phyloP scores from a whole-genome alignment of 1,140 invertebrate species.

The Trypoxylus dichotomus region DNA sequence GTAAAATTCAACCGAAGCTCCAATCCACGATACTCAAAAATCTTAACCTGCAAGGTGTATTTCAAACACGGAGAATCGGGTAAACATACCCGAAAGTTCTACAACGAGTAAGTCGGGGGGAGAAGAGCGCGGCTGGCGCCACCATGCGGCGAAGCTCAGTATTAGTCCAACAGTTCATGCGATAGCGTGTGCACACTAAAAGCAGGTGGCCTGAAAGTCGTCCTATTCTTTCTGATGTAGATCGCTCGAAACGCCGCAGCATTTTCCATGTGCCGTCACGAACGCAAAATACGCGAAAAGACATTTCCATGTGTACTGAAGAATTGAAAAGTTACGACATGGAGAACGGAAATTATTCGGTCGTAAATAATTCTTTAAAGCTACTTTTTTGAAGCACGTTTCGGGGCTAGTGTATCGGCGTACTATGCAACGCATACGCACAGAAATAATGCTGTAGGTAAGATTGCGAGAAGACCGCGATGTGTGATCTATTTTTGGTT shows the following conservation, averaged over 20 bases:
- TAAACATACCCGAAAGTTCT: constrained; percentile 23
- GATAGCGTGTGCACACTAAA: constrained; percentile 2
- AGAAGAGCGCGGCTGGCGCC: background rate
- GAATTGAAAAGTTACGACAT: background rate
- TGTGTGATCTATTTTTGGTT: background rate
- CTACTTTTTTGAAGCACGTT: background rate
- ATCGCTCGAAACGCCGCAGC: background rate
- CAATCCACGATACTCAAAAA: background rate
- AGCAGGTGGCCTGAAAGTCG: background rate
- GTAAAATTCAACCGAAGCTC: background rate
- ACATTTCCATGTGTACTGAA: background rate
- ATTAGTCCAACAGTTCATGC: constrained; percentile 13
- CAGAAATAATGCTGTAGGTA: background rate
- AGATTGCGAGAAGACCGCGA: background rate
- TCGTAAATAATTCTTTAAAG: background rate
- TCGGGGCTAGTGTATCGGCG: background rate
- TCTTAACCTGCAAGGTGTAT: background rate
- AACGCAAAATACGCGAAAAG: background rate
- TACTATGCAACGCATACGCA: background rate
- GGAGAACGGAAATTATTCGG: background rate
- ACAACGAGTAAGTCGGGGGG: background rate
- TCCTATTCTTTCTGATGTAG: background rate
- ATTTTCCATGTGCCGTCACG: background rate
- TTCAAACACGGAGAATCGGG: constrained; percentile 8
- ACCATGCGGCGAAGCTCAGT: constrained; percentile 13